Evolutionary conservation across 37 sponge, comb jelly and placozoan genomes (phyloP).

Genomic region (Diacarnus erythraeanus): DNA sequence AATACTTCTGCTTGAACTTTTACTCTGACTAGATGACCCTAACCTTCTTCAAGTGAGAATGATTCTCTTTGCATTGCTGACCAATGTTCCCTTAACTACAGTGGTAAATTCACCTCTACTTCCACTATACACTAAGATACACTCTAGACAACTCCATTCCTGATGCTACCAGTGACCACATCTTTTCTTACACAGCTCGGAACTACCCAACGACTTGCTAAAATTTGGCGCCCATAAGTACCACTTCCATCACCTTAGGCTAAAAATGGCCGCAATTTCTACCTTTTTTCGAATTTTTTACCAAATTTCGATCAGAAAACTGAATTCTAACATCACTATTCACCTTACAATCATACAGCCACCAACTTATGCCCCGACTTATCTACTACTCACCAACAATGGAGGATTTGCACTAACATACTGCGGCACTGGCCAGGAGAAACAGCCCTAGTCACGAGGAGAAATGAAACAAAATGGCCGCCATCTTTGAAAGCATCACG

Average conservation of each 20-base stretch:
- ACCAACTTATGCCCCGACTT: not conserved
- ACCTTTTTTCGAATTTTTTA: slow-evolving; percentile 14
- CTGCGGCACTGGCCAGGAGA: slow-evolving; percentile 21
- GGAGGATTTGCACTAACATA: slow-evolving; percentile 59
- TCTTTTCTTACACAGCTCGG: too few relatives aligned
- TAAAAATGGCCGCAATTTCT: slow-evolving; percentile 4
- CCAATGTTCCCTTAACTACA: too few relatives aligned
- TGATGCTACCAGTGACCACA: too few relatives aligned
- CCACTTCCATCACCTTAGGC: not conserved
- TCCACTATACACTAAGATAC: too few relatives aligned
- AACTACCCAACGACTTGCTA: not conserved
- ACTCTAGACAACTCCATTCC: too few relatives aligned
- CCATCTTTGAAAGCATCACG: slow-evolving; percentile 37
- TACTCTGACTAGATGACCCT: too few relatives aligned
- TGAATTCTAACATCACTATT: not conserved
- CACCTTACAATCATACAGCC: not conserved
- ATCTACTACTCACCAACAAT: slow-evolving; percentile 70
- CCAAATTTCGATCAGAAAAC: slow-evolving; percentile 24
- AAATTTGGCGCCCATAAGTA: not conserved
- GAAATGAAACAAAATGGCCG: slow-evolving; percentile 38
- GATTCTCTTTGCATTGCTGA: too few relatives aligned
- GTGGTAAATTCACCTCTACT: too few relatives aligned
- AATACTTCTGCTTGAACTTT: too few relatives aligned
- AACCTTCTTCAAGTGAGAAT: too few relatives aligned
- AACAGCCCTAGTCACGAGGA: slow-evolving; percentile 59